Evolutionary conservation across 2,113 vertebrate species (phyloP), one percentile per base, ranked within the genome.

Genomic region (Seriola quinqueradiata): DNA sequence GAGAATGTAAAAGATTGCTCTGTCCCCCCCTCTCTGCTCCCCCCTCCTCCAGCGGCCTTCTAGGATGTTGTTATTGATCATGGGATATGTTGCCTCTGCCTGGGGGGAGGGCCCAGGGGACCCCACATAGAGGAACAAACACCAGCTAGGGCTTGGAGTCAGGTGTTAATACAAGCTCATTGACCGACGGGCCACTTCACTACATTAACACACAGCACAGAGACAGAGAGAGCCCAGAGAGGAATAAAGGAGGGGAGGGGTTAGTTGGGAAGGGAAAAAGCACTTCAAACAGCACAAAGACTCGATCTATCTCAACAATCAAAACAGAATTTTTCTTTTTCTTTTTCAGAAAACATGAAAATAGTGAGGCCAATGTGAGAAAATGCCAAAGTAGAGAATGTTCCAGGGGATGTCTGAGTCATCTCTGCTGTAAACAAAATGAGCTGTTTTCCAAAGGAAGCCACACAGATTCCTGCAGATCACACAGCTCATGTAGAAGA

Each of bases 111-210:
- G 57, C 94, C 88, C 89, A 42, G 48, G 92, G 92, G 93, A 89
- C 40, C 79, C 85, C 80, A 70, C 84, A 70, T 60, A 64, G 77
- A 89, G 85, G 84, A 93, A 90, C 89, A 92, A 92, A 94, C 92
- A 91, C 73, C 77, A 90, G 80, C 90, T 48, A 77, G 74, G 76
- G 73, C 79, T 81, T 57, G 81, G 90, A 94, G 91, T 93, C 94
- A 94, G 92, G 93, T 95, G 94, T 94, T 95, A 95, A 96, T 94
- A 94, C 89, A 90, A 92, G 89, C 90, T 93, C 94, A 94, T 92
- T 94, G 95, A 95, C 90, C 76, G 79, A 84, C 81, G 78, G 76
- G 83, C 89, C 88, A 93, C 92, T 94, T 93, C 91, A 93, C 90
- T 92, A 93, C 90, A 94, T 95, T 93, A 95, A 94, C 90, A 93